Conservation (phyloP, 2,113 vertebrate genomes). For the Gallinago undulata region DNA sequence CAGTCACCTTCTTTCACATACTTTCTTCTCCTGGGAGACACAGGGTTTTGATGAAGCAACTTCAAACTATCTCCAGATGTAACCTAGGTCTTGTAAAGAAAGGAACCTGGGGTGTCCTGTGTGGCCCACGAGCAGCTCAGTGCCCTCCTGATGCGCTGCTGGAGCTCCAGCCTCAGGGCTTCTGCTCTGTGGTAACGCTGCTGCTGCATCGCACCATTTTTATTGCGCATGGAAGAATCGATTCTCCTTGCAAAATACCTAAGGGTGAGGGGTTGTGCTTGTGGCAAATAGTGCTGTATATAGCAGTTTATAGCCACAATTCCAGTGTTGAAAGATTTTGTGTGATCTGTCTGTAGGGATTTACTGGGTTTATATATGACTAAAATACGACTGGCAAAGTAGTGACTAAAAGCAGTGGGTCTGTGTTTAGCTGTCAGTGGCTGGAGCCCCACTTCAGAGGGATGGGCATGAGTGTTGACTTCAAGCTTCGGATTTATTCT, state of each 20-base stretch:
- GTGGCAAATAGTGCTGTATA: background rate
- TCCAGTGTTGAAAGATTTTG: background rate
- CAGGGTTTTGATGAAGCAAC: background rate
- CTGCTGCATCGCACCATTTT: background rate
- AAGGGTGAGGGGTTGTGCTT: background rate
- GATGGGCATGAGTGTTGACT: background rate
- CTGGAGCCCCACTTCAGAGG: background rate
- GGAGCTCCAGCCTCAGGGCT: background rate
- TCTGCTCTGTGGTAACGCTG: background rate
- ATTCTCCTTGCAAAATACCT: background rate
- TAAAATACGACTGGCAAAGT: background rate
- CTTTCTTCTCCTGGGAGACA: background rate
- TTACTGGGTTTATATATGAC: background rate
- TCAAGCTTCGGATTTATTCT: background rate
- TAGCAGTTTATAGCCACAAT: background rate
- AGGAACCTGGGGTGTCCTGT: background rate
- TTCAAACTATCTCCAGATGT: background rate
- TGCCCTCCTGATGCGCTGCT: background rate
- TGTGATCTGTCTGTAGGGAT: background rate
- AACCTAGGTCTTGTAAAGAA: background rate
- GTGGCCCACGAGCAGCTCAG: background rate
- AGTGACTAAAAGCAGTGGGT: background rate
- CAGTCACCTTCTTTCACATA: background rate
- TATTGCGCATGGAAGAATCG: background rate
- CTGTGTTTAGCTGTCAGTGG: background rate